Evolutionary conservation across 1,140 invertebrate genomes (phyloP), one percentile per base, ranked within the genome.

Genomic region (Ruditapes philippinarum): DNA sequence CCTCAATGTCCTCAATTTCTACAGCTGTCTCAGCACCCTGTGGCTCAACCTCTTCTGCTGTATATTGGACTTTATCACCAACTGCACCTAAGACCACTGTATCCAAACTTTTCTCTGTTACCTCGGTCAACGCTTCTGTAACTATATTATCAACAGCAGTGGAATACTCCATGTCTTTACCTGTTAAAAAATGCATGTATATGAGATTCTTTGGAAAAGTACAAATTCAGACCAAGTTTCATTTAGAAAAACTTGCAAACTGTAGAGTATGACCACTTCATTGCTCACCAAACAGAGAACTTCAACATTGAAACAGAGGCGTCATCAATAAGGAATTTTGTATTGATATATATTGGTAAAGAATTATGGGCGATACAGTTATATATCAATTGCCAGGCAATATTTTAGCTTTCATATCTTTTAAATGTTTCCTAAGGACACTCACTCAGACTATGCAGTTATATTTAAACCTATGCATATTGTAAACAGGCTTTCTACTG

Each of bases 131-230:
- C 51, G 19, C 19, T 57, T 57, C 51, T 57, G 51, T 57, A 57
- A 57, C 51, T 57, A 57, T n/a, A 57, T 57, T 57, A 57, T 57
- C 51, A 57, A 57, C n/a, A n/a, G n/a, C 51, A 57, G 51, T 57
- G 51, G 51, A n/a, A 5, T 57, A 5, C 19, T 57, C 51, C 7
- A 57, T 11, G 51, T 57, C 51, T 57, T 57, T 57, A 57, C 51
- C 51, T 57, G 51, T 57, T 57, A 14, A 57, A 57, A 57, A 57
- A 11, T n/a, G 19, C 51, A 57, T 57, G 51, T 57, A 57, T 57
- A 57, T 57, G 51, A 57, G 51, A 57, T 57, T 57, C 51, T 57
- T 57, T 57, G 7, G 51, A 57, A 57, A 14, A 57, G 51, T 57
- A 57, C 51, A 57, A 57, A 57, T 22, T 57, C 51, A 57, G 51